Base-by-base conservation (phyloP, 2,888 invertebrate genomes). In the Beris chalybata region DNA sequence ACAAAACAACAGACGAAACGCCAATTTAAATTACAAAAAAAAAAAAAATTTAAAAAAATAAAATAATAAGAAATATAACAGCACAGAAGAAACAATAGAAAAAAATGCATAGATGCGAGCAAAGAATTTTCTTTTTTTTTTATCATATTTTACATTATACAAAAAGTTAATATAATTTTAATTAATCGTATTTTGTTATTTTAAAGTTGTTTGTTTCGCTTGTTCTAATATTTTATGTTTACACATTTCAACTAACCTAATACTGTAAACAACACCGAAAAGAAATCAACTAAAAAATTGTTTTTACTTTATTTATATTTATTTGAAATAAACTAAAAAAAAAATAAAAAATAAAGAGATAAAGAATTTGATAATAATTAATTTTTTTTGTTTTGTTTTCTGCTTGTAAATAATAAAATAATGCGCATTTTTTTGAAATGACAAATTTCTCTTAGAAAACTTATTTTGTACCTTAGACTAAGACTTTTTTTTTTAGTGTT, bases 1-100 rank as follows among this genome's bases (percentile, higher is more conserved):
- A 67, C 55, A 67, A 67, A 67, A 67, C 67, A 67, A 67, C 67
- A 67, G 65, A 67, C 50, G 67, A 67, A 67, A 67, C 67, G 67
- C 67, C 67, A 59, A 65, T 65, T 50, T 61, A 67, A 59, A 67
- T 54, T 65, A 65, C 54, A 67, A 54, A 56, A 65, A 55, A 31
- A 65, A 65, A 56, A 38, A 3, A 38, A 38, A 38, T 32, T 32
- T 5, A 5, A 38, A 3, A 38, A 38, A 38, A 38, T 38, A 43
- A 38, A 61, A 61, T 32, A 31, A 31, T 53, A 64, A 64, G 44
- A 31, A 54, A 15, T 54, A 29, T 53, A 64, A 64, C 54, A 64
- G 44, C 50, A 54, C 43, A 29, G 31, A 53, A 22, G 29, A 54
- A 50, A 52, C 22, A 11, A 29, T 38, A 61, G 52, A 52, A 52